Evolutionary conservation across 2,888 invertebrate species (phyloP).

Genomic region (Doris montereyensis): DNA sequence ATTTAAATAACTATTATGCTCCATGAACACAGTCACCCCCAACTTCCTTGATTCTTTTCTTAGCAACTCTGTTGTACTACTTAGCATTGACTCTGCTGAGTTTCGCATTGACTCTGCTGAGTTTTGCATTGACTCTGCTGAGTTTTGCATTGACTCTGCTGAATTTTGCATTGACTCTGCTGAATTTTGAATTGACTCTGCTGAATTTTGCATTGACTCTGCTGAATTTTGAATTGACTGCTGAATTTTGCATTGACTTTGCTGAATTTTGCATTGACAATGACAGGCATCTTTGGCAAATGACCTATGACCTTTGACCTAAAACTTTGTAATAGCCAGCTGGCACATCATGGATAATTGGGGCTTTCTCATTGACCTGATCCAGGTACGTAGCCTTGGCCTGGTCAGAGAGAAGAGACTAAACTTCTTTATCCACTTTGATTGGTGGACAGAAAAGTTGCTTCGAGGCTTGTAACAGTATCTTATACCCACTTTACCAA

Average conservation of each 20-base stretch:
- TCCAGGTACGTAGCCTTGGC: slow-evolving; percentile 83
- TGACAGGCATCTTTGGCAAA: slow-evolving; percentile 96
- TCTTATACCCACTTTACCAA: slow-evolving; percentile 99
- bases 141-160: too few relatives aligned
- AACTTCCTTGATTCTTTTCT: slow-evolving; percentile 96
- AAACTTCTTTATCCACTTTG: slow-evolving; percentile 96
- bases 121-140: too few relatives aligned
- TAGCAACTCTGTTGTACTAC: slow-evolving; percentile 97
- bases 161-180: too few relatives aligned
- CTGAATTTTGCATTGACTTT: too few relatives aligned
- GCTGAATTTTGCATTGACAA: too few relatives aligned
- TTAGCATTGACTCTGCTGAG: too few relatives aligned
- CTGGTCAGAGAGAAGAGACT: slow-evolving; percentile 96
- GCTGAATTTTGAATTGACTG: too few relatives aligned
- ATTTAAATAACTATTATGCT: slow-evolving; percentile 49
- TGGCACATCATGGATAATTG: slow-evolving; percentile 96
- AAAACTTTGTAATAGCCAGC: slow-evolving; percentile 98
- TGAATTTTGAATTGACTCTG: too few relatives aligned
- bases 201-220: too few relatives aligned
- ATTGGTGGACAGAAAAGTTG: slow-evolving; percentile 93
- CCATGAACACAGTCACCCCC: slow-evolving; percentile 95
- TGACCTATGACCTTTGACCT: slow-evolving; percentile 97
- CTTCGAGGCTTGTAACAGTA: slow-evolving; percentile 95
- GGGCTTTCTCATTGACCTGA: slow-evolving; percentile 84
- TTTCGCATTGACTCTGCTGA: too few relatives aligned